phyloP scores from a whole-genome alignment of 2,797 vertebrate species.

The Smutsia temminckii region DNA sequence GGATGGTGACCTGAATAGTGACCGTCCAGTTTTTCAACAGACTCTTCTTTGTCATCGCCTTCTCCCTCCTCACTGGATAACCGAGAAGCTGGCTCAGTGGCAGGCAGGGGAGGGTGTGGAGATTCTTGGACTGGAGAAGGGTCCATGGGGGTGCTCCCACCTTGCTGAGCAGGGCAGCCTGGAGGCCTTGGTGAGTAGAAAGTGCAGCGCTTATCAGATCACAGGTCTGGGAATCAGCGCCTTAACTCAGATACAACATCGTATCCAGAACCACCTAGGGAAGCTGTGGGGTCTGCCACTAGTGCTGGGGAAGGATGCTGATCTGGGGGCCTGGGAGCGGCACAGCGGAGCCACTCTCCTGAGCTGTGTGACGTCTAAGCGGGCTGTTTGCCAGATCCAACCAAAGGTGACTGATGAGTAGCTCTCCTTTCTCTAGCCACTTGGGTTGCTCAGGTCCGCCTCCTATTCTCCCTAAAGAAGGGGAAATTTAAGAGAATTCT shows the following conservation, averaged over 20 bases:
- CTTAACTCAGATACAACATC: not conserved
- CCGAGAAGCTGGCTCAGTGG: conserved; percentile 90
- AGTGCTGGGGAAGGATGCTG: not conserved
- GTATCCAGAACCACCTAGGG: not conserved
- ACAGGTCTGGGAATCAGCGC: not conserved
- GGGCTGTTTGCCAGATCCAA: not conserved
- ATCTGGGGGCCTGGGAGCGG: not conserved
- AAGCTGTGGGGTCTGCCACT: not conserved
- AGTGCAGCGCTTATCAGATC: conserved; percentile 58
- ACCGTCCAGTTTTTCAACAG: conserved; percentile 97
- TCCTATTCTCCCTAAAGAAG: not conserved
- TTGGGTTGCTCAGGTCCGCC: too few relatives aligned
- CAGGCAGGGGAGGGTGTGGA: conserved; percentile 90
- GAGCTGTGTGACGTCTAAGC: accelerated
- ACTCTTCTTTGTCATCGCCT: conserved; percentile 97
- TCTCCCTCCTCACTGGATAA: conserved; percentile 98
- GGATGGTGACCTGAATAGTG: conserved; percentile 99
- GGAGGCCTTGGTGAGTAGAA: conserved; percentile 88
- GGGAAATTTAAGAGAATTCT: not conserved
- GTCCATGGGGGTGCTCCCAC: conserved; percentile 89
- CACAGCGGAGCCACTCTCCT: not conserved
- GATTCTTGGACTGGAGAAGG: conserved; percentile 90
- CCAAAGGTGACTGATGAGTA: not conserved
- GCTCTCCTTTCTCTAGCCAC: not conserved
- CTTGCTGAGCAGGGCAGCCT: conserved; percentile 91